Conservation (phyloP, 2,113 vertebrate species). For the Platichthys stellatus region DNA sequence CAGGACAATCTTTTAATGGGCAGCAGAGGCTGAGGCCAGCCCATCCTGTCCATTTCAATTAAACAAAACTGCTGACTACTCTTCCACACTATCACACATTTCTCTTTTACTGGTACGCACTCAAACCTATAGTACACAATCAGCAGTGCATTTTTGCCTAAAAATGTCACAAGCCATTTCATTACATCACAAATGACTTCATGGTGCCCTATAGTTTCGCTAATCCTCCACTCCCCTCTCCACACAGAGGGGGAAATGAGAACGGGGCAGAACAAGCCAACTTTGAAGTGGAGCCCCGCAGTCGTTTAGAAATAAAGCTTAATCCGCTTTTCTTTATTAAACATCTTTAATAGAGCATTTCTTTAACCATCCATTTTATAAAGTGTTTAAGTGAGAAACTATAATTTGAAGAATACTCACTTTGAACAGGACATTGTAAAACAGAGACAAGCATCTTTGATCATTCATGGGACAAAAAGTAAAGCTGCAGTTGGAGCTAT, state of each 20-base stretch:
- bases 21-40: constrained; percentile 44
- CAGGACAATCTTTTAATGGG: constrained; percentile 72
- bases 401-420: constrained; percentile 32
- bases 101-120: constrained; percentile 5
- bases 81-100: constrained; percentile 17
- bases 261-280: constrained; percentile 41
- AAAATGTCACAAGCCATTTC: constrained; percentile 37
- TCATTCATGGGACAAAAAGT: constrained; percentile 17
- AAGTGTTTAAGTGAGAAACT: constrained; percentile 64
- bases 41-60: constrained; percentile 74
- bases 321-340: constrained; percentile 49
- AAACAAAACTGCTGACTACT: constrained; percentile 71
- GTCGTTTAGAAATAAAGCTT: constrained; percentile 12
- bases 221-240: constrained; percentile 27
- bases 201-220: neutral
- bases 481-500: constrained; percentile 5
- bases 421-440: constrained; percentile 12
- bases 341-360: constrained; percentile 72
- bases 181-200: too few relatives aligned
- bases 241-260: constrained; percentile 26
- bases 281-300: constrained; percentile 10
- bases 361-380: constrained; percentile 57
- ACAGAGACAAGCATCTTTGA: constrained; percentile 18
- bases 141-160: constrained; percentile 3
- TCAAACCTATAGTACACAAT: constrained; percentile 28